Evolutionary conservation across 2,888 invertebrate genomes (phyloP).

Genomic region (Sphaerophoria rueppellii): DNA sequence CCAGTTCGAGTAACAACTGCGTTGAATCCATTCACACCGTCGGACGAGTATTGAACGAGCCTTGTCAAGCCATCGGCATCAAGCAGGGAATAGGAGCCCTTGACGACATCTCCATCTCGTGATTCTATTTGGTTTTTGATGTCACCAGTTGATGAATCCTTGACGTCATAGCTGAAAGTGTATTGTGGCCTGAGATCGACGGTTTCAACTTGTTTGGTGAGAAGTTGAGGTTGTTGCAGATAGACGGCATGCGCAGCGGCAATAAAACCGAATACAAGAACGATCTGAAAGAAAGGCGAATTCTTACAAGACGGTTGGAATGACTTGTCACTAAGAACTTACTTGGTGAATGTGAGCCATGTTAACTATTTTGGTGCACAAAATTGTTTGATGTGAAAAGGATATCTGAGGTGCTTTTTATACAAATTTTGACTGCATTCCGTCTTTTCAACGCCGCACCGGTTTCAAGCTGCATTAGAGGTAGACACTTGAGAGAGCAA

Average conservation of each 20-base stretch:
- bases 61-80: conserved; percentile 74
- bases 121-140: conserved; percentile 44
- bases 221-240: conserved; percentile 17
- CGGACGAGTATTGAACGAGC: conserved; percentile 74
- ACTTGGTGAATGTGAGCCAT: conserved; percentile 17
- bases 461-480: too few species aligned
- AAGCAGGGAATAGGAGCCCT: conserved; percentile 71
- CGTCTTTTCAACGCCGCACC: neutral
- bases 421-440: neutral
- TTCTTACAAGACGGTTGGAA: neutral
- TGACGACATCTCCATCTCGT: conserved; percentile 49
- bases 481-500: too few species aligned
- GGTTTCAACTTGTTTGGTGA: conserved; percentile 30
- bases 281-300: neutral
- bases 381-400: conserved; percentile 6
- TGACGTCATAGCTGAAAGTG: conserved; percentile 42
- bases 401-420: neutral
- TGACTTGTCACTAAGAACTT: neutral
- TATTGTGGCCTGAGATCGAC: conserved; percentile 41
- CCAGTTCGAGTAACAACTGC: conserved; percentile 69
- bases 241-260: neutral
- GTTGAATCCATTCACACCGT: conserved; percentile 74
- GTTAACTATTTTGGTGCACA: neutral
- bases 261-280: conserved; percentile 3
- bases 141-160: conserved; percentile 42